Evolutionary conservation across 1,140 invertebrate species (phyloP), one percentile per base, ranked within the genome.

Genomic region (Berghia stephanieae): DNA sequence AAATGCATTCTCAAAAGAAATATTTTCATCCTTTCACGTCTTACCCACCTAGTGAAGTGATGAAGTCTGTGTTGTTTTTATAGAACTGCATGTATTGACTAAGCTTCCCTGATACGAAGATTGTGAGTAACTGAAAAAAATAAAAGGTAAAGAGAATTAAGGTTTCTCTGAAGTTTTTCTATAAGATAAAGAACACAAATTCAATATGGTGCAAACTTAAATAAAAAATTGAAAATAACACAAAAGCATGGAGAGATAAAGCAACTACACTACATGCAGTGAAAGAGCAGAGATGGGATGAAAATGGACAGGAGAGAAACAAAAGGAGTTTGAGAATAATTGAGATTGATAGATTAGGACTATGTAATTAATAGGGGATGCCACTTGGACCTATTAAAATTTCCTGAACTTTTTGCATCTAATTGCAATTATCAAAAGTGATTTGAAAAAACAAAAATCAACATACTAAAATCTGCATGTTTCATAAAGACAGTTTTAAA

Each of bases 81-180:
- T 98, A 98, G 87, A 99, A 99, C 80, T 94, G 92, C 63, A 96
- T 91, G 87, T 99, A 99, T 27, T 94, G 93, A 8, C 94, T 92
- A 36, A 99, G 89, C 88, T 97, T 98, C 83, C 98, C 97, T 46
- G 95, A 95, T 0, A 99, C 96, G 90, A 99, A 99, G 79, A 98
- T 96, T 27, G 94, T 94, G n/a, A 99, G 91, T 46, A 99, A 90
- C 89, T 90, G 83, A 40, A 87, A 86, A 43, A 69, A 43, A 68
- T 27, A 70, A 57, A 36, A 63, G 46, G 44, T 21, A n/a, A 46
- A 77, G 13, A 75, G 24, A 31, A 46, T 4, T 46, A 24, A 49
- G 13, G 5, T 77, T 18, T 40, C n/a, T 3, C 40, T 46, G 1
- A 13, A 0, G n/a, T n/a, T n/a, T n/a, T n/a, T n/a, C n/a, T n/a